A percentile compares a stretch with the other conserved stretches of the same genome.
Evolutionary conservation across 2,888 invertebrate genomes (phyloP).

Genomic region (Drosophila picticornis): DNA sequence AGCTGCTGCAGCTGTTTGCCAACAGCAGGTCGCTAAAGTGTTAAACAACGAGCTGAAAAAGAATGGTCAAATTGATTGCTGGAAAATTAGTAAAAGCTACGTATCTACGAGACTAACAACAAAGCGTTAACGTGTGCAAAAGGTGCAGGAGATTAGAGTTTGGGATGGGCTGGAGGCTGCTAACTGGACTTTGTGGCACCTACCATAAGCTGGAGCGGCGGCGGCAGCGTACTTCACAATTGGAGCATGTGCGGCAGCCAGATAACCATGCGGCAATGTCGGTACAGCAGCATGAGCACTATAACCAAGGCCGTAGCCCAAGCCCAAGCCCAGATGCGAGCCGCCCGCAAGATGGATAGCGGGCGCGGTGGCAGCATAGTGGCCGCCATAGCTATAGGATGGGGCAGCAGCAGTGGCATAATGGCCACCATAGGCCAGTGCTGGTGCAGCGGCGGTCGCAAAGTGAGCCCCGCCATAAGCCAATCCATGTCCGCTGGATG

Average conservation of each 20-base stretch:
- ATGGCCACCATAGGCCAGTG: slow-evolving; percentile 56
- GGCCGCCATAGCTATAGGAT: slow-evolving; percentile 20
- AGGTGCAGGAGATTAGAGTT: slow-evolving; percentile 30
- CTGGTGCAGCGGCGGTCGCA: slow-evolving; percentile 56
- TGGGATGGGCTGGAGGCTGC: background rate
- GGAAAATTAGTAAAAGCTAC: slow-evolving; percentile 46
- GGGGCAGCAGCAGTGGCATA: slow-evolving; percentile 38
- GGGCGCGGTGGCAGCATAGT: slow-evolving; percentile 50
- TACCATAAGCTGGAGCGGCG: slow-evolving; percentile 82
- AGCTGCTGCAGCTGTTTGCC: slow-evolving; percentile 1
- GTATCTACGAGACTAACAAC: slow-evolving; percentile 13
- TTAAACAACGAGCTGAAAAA: slow-evolving; percentile 22
- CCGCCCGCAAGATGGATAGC: slow-evolving; percentile 48
- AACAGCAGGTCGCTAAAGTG: slow-evolving; percentile 14
- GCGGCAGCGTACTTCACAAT: slow-evolving; percentile 77
- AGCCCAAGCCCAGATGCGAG: slow-evolving; percentile 49
- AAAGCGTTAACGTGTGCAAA: slow-evolving; percentile 30
- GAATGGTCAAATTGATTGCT: slow-evolving; percentile 26
- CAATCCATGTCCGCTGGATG: slow-evolving; percentile 47
- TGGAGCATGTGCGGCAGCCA: slow-evolving; percentile 70
- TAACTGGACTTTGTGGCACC: slow-evolving; percentile 47
- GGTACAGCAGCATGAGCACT: slow-evolving; percentile 55
- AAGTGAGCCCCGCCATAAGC: slow-evolving; percentile 62
- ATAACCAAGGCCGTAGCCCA: slow-evolving; percentile 61
- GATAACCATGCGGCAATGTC: slow-evolving; percentile 62